Base-by-base conservation (phyloP, 2,888 invertebrate species). In the Axea sp. region DNA sequence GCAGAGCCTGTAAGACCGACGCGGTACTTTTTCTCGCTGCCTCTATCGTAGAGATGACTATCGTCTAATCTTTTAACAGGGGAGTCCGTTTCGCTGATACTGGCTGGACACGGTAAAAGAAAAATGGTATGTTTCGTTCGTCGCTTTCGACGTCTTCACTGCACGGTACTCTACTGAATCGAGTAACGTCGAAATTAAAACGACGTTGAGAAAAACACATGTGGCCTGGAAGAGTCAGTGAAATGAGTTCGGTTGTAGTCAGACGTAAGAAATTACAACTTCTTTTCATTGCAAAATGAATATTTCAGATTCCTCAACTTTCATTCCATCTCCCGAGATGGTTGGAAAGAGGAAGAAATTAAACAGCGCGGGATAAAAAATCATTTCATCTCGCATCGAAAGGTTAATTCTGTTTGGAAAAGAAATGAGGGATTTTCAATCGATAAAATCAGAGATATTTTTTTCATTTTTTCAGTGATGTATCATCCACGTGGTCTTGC, bases 21-120 rank as follows among this genome's bases (percentile, higher is more conserved):
- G 53, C 62, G 31, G 67, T 62, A 35, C 55, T 73, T 68, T 68
- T 53, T 14, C 43, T 62, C 33, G 51, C 67, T 60, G 57, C 69
- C 55, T 75, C 60, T 60, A 76, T 76, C 75, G 71, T 57, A 45
- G 28, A 71, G 72, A 76, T 77, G 72, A 73, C 76, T 73, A 77
- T 75, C 73, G 71, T 73, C 69, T 75, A 77, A 78, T 78, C 76
- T 76, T 65, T 59, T 68, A 75, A 73, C 65, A 73, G 72, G 57
- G 49, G 59, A 65, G 65, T 59, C 41, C 47, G 53, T 67, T 67
- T 28, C 35, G 11, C 22, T 51, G 57, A 75, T 65, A 76, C 72
- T 59, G 67, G 75, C 72, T 59, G 67, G 75, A 51, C 71, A 45
- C 35, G 59, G 60, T 17, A 49, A 65, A 76, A 76, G 79, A 78